A percentile compares a stretch with the other conserved stretches of the same genome.
These are phyloP conservation scores for Philereme transversata DNA, from an alignment of 2,888 invertebrate species.

Conservation along the genomic window DNA sequence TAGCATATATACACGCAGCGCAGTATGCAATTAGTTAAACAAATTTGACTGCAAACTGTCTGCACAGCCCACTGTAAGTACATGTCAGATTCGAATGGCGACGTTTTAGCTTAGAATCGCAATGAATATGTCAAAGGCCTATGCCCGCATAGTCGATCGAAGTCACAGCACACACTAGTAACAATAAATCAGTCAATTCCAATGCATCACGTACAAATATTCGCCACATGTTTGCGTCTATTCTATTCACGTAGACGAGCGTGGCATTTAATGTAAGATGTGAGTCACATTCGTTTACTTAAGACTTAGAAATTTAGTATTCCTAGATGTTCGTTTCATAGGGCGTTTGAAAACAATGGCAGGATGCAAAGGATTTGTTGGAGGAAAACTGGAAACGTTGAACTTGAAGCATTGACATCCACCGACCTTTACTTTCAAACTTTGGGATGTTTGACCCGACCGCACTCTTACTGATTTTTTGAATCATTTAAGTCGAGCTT, in stretches of 20 bases:
- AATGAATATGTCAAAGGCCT: background rate
- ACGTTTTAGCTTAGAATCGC: too few relatives aligned
- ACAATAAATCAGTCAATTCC: slow-evolving; percentile 25
- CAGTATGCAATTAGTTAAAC: too few relatives aligned
- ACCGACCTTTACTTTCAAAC: background rate
- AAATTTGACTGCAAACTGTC: too few relatives aligned
- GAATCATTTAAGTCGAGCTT: too few relatives aligned
- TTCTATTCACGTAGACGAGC: slow-evolving; percentile 43
- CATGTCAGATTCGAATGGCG: too few relatives aligned
- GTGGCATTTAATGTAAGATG: slow-evolving; percentile 24
- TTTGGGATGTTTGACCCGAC: background rate
- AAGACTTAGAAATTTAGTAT: slow-evolving; percentile 46
- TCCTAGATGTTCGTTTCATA: slow-evolving; percentile 31
- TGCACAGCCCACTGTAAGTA: too few relatives aligned
- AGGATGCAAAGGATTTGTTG: slow-evolving; percentile 23
- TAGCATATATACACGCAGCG: too few relatives aligned
- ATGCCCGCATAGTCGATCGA: background rate
- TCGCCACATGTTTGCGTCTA: slow-evolving; percentile 9
- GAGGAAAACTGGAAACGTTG: slow-evolving; percentile 32
- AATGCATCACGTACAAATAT: slow-evolving; percentile 24
- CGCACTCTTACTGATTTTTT: background rate
- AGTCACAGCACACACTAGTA: slow-evolving; percentile 8
- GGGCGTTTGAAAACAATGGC: slow-evolving; percentile 24
- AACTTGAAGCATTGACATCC: slow-evolving; percentile 26
- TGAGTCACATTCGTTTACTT: slow-evolving; percentile 51